Evolutionary conservation across 2,888 invertebrate genomes (phyloP).

Genomic region (Torymus tubicola): DNA sequence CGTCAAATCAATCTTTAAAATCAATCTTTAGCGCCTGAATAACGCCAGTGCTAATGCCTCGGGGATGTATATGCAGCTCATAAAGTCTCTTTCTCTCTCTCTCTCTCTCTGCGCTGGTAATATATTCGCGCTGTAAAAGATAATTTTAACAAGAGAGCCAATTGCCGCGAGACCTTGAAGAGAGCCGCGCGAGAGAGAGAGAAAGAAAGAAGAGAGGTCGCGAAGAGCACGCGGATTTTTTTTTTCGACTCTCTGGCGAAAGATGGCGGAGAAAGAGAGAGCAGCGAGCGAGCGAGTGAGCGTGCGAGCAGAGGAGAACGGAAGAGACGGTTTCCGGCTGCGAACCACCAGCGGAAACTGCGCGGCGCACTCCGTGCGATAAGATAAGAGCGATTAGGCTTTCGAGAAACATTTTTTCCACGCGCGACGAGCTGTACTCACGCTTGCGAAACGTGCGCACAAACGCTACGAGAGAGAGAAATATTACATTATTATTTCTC

Average conservation of each 20-base stretch:
- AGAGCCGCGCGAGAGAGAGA: too few species aligned
- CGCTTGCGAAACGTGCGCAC: constrained; percentile 18
- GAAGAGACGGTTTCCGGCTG: constrained; percentile 67
- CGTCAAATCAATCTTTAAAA: constrained; percentile 1
- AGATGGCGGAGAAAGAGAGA: too few species aligned
- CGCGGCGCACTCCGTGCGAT: constrained; percentile 40
- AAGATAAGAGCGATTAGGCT: constrained; percentile 45
- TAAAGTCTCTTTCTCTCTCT: not conserved
- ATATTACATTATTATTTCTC: constrained; percentile 29
- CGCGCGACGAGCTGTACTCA: constrained; percentile 14
- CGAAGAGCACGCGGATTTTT: too few species aligned
- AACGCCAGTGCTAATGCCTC: not conserved
- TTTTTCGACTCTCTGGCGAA: too few species aligned
- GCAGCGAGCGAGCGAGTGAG: too few species aligned
- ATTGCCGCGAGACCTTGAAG: constrained; percentile 21
- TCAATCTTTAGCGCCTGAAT: constrained; percentile 6
- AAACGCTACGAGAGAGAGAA: not conserved
- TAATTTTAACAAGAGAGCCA: constrained; percentile 4
- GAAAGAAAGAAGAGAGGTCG: too few species aligned
- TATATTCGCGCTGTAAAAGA: constrained; percentile 15
- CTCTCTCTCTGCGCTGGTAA: not conserved
- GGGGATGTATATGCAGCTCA: not conserved
- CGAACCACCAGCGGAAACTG: constrained; percentile 44
- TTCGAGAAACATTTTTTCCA: constrained; percentile 15
- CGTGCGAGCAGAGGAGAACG: constrained; percentile 47